Conservation (phyloP, 2,113 vertebrate species). For the Aptenodytes patagonicus region DNA sequence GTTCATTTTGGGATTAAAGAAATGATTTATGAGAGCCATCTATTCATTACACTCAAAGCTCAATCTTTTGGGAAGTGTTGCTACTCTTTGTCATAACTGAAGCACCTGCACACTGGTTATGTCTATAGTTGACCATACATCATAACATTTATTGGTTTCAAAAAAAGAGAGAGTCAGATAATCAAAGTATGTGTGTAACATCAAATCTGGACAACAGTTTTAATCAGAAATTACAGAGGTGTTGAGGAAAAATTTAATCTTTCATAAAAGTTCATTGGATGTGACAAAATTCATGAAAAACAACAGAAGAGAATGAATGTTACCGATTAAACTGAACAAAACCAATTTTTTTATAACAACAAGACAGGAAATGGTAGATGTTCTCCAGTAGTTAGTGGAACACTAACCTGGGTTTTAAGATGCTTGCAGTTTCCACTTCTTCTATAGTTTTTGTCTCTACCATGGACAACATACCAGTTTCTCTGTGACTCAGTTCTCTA, state of each 20-base stretch:
- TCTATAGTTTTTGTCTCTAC: background rate
- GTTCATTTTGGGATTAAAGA: background rate
- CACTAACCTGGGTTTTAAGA: background rate
- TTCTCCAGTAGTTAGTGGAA: background rate
- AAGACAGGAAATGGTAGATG: background rate
- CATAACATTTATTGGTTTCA: background rate
- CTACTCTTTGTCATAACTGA: background rate
- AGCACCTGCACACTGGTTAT: background rate
- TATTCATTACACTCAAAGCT: background rate
- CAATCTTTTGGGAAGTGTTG: background rate
- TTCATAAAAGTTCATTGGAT: background rate
- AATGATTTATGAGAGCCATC: background rate
- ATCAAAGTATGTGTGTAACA: background rate
- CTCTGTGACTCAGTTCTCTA: background rate
- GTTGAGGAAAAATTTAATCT: background rate
- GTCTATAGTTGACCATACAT: background rate
- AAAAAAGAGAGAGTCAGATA: background rate
- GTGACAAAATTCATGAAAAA: background rate
- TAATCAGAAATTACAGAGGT: background rate
- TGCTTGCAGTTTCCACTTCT: background rate
- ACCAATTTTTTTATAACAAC: background rate
- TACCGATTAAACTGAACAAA: background rate
- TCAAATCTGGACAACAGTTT: background rate
- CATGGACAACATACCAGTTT: background rate
- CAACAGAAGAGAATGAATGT: background rate